Conservation (phyloP, 2,113 vertebrate genomes). For the Pluvianellus socialis region DNA sequence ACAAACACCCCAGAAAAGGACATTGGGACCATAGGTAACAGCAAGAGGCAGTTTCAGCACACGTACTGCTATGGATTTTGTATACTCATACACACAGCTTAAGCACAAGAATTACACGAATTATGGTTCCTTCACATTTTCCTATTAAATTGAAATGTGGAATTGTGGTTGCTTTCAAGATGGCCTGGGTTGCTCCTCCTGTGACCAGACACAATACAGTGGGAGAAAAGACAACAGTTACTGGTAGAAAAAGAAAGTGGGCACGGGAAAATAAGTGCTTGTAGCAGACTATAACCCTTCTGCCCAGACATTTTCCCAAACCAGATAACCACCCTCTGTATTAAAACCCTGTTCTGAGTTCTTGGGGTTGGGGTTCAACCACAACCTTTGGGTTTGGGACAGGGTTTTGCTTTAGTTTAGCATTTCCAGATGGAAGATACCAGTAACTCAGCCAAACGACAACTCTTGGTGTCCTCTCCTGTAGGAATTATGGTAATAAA, state of each 20-base stretch:
- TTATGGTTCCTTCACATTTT: neutral
- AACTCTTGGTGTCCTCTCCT: too few relatives aligned
- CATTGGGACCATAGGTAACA: accelerated
- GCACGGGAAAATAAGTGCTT: neutral
- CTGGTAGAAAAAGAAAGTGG: neutral
- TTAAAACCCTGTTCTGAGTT: neutral
- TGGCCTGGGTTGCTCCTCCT: neutral
- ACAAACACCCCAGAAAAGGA: neutral
- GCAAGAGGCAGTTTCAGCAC: neutral
- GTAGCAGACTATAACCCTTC: neutral
- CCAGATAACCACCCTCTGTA: neutral
- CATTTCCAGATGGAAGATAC: neutral
- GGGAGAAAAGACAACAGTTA: neutral
- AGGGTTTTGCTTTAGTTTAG: neutral
- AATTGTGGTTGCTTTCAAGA: neutral
- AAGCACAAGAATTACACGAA: neutral
- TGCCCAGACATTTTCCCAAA: neutral
- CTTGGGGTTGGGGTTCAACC: neutral
- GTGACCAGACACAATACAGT: neutral
- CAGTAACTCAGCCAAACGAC: neutral
- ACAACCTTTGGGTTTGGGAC: too few relatives aligned
- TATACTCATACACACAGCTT: neutral
- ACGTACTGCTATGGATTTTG: neutral
- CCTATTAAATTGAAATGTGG: neutral
- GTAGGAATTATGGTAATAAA: neutral